These are phyloP conservation scores for Heliocidaris tuberculata DNA, from an alignment of 35 echinoderm and acorn worm species.

Conservation along the genomic window DNA sequence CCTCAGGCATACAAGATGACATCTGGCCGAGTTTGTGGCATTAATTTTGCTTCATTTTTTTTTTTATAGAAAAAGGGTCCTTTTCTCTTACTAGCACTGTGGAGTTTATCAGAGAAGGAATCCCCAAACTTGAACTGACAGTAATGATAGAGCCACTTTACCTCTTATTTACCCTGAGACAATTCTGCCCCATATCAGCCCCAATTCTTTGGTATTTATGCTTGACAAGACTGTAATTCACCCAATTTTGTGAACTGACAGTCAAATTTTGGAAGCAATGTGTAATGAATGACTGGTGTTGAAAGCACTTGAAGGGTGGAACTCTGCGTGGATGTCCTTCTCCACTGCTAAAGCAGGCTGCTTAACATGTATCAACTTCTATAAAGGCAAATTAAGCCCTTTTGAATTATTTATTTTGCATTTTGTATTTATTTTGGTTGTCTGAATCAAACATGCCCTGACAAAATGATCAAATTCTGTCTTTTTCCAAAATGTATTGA, in stretches of 20 bases:
- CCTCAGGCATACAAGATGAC: background rate
- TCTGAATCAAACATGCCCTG: too few relatives aligned
- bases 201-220: background rate
- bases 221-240: conserved; percentile 15
- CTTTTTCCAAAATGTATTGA: too few relatives aligned
- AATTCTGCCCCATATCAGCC: conserved; percentile 24
- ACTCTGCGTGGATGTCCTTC: background rate
- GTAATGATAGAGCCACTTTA: conserved; percentile 27
- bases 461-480: too few relatives aligned
- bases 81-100: background rate
- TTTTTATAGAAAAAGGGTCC: background rate
- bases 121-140: conserved; percentile 25
- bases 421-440: too few relatives aligned
- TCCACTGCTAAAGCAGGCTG: too few relatives aligned
- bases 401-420: too few relatives aligned
- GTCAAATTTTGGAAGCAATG: conserved; percentile 9
- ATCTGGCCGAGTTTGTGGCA: conserved; percentile 14
- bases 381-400: too few relatives aligned
- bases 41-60: background rate
- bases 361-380: too few relatives aligned
- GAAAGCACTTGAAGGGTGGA: background rate
- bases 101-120: background rate
- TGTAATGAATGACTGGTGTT: background rate
- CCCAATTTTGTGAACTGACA: conserved; percentile 6
- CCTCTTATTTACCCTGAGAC: background rate